Conservation (phyloP, 2,888 invertebrate genomes). For the Agrochola macilenta region DNA sequence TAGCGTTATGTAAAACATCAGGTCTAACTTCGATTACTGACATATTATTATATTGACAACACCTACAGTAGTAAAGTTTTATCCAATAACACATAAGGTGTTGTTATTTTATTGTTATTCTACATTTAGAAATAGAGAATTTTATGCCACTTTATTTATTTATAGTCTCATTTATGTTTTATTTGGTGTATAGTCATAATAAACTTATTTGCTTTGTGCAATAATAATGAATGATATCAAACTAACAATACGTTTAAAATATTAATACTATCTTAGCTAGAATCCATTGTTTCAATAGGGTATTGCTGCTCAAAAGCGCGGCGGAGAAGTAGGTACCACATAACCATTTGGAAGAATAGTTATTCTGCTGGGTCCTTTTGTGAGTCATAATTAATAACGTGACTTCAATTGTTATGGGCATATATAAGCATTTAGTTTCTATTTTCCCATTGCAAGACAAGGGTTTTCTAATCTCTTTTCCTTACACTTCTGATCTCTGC, state of each 20-base stretch:
- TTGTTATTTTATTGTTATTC: constrained; percentile 19
- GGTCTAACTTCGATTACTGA: not conserved
- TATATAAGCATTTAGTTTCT: not conserved
- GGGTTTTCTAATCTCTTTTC: not conserved
- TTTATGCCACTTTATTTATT: constrained; percentile 8
- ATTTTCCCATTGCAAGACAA: not conserved
- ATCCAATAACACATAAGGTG: not conserved
- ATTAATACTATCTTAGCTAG: not conserved
- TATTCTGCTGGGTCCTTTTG: not conserved
- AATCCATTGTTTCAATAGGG: not conserved
- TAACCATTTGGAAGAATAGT: not conserved
- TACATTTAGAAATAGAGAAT: constrained; percentile 4
- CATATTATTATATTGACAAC: not conserved
- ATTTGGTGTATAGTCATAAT: not conserved
- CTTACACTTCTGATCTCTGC: not conserved
- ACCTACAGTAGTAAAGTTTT: constrained; percentile 13
- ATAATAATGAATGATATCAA: not conserved
- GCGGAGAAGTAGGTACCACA: not conserved
- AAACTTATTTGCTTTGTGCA: not conserved
- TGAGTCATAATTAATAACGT: not conserved
- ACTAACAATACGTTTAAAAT: not conserved
- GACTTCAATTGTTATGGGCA: not conserved
- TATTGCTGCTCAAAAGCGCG: not conserved
- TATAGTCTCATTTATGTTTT: constrained; percentile 5
- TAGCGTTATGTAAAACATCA: not conserved